Conservation (phyloP, 2,797 vertebrate genomes). For the Sebastes dallii region DNA sequence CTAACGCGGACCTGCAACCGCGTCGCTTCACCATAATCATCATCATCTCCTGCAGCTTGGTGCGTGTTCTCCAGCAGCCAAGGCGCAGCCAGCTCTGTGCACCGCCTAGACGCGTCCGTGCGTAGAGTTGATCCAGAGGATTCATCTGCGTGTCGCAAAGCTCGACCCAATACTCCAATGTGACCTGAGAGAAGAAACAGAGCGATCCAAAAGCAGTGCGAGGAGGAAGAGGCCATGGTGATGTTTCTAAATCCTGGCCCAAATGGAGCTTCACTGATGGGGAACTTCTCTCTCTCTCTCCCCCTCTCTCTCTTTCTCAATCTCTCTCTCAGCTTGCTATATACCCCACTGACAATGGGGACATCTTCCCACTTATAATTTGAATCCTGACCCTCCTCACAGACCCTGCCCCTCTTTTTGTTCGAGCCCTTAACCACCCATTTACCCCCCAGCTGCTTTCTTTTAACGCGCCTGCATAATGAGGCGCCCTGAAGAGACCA, state of each 20-base stretch:
- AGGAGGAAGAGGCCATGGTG: constrained; percentile 47
- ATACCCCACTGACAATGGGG: constrained; percentile 70
- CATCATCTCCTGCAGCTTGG: constrained; percentile 3
- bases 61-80: constrained; percentile 71
- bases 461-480: constrained; percentile 83
- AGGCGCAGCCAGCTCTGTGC: constrained; percentile 68
- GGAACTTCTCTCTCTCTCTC: constrained; percentile 11
- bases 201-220: constrained; percentile 38
- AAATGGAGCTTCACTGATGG: constrained; percentile 5
- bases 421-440: constrained; percentile 69
- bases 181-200: constrained; percentile 52
- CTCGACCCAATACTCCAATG: constrained; percentile 58
- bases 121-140: constrained; percentile 30
- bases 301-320: not conserved
- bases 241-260: not conserved
- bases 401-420: constrained; percentile 79
- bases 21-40: not conserved
- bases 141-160: constrained; percentile 16
- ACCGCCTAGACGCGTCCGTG: constrained; percentile 49
- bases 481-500: constrained; percentile 77
- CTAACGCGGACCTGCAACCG: constrained; percentile 69
- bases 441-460: constrained; percentile 72
- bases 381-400: constrained; percentile 65
- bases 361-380: constrained; percentile 74
- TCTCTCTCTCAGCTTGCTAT: constrained; percentile 43